Evolutionary conservation across 1,140 invertebrate genomes (phyloP), one percentile per base, ranked within the genome.

Genomic region (Popillia japonica): DNA sequence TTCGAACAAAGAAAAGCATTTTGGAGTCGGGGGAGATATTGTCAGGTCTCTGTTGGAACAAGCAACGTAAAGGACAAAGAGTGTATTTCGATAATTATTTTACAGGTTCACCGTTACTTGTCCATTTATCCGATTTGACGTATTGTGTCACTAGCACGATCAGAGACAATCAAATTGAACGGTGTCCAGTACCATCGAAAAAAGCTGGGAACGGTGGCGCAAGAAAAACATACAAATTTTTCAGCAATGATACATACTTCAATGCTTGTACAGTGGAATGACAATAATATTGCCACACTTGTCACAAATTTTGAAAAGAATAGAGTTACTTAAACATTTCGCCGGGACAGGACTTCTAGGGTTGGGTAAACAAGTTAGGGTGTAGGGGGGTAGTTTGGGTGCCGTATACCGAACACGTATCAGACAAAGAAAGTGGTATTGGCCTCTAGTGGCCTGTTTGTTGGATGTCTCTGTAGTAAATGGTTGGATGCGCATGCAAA

Each of bases 281-380:
- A 80, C 73, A 80, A 79, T 44, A 80, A 80, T 75, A 59, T 72
- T n/a, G n/a, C n/a, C 4, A 17, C 78, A 59, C 78, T 40, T 14
- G 75, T 72, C 20, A 80, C 44, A 48, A 48, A 79, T 61, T 77
- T 80, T 78, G 79, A 80, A n/a, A 75, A 27, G 23, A 7, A 48
- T 48, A 7, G 44, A 48, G 44, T 48, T 48, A 48, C 2, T 48
- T 7, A 48, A 48, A 48, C 44, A 48, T 48, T 7, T 48, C 44
- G 44, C 44, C 8, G 44, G 2, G 44, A 7, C 44, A 48, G 44
- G 44, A 48, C 44, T 48, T 48, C 44, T 48, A 48, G 85, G 84
- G 85, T 55, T 83, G 83, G 64, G 83, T 85, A 55, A 85, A 86
- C 78, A 83, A 83, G 78, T 68, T 82, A n/a, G n/a, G n/a, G n/a